phyloP scores from a whole-genome alignment of 2,113 vertebrate genomes.

The Leucopternis melanops region DNA sequence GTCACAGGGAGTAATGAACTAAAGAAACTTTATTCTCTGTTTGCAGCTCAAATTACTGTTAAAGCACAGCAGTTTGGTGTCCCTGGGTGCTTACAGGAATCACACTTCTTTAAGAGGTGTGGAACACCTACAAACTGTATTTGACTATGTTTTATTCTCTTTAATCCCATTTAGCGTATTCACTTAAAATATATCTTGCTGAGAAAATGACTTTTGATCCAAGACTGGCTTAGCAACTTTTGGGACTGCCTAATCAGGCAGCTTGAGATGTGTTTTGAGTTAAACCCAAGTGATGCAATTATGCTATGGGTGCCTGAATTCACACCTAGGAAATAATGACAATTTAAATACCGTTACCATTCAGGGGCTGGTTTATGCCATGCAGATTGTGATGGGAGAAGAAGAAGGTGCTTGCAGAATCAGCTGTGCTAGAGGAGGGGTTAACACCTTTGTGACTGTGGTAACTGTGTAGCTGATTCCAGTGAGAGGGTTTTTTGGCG shows the following conservation, averaged over 20 bases:
- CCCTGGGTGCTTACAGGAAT: not conserved
- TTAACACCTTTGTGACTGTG: not conserved
- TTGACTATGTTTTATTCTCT: not conserved
- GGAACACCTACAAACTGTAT: not conserved
- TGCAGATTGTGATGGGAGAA: not conserved
- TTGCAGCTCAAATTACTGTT: not conserved
- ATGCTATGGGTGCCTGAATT: not conserved
- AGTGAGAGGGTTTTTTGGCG: not conserved
- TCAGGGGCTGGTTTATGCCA: not conserved
- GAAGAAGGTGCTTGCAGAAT: not conserved
- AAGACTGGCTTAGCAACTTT: not conserved
- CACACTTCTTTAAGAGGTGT: not conserved
- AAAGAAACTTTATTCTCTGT: not conserved
- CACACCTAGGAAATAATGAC: not conserved
- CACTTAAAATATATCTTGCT: not conserved
- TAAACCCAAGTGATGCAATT: not conserved
- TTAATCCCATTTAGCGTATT: not conserved
- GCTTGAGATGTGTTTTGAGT: not conserved
- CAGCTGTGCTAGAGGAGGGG: not conserved
- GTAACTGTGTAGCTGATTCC: not conserved
- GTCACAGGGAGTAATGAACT: not conserved
- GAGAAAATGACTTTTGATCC: not conserved
- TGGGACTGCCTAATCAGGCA: not conserved
- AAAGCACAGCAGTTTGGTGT: not conserved
- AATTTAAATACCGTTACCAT: not conserved